phyloP scores from a whole-genome alignment of 2,113 vertebrate species.

The Ameiurus melas region DNA sequence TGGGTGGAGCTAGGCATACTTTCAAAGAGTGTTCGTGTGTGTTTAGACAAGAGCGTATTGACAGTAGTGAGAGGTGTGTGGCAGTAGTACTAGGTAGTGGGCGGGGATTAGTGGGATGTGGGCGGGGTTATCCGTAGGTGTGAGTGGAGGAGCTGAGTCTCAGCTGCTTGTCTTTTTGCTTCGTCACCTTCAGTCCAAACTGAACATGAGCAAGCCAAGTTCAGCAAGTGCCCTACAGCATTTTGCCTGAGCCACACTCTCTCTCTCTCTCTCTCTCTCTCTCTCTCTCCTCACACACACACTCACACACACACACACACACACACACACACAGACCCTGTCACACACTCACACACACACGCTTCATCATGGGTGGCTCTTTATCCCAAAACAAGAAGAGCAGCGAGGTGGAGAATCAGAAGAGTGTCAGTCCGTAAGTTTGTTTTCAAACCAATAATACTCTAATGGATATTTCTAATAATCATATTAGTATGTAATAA shows the following conservation, averaged over 20 bases:
- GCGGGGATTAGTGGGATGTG: neutral
- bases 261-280: neutral
- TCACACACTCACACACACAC: neutral
- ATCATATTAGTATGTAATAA: neutral
- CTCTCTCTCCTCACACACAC: neutral
- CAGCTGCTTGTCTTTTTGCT: slow-evolving; percentile 43
- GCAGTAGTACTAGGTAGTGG: neutral
- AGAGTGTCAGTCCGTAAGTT: slow-evolving; percentile 51
- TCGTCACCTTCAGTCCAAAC: slow-evolving; percentile 37
- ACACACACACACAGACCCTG: neutral
- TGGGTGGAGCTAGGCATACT: neutral
- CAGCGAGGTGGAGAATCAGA: slow-evolving; percentile 25
- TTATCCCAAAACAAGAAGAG: slow-evolving; percentile 51
- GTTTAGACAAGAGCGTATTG: neutral
- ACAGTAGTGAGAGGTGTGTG: neutral
- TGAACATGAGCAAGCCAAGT: slow-evolving; percentile 21
- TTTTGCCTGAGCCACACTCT: slow-evolving; percentile 13
- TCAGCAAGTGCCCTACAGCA: slow-evolving; percentile 25
- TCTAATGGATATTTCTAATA: neutral
- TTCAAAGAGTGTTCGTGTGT: neutral
- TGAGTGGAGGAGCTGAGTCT: slow-evolving; percentile 25
- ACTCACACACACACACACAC: slow-evolving; percentile 23
- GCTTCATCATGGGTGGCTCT: slow-evolving; percentile 52
- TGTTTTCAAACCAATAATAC: neutral
- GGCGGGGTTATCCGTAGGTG: slow-evolving; percentile 15